Evolutionary conservation across 2,113 vertebrate species (phyloP).

Genomic region (Gulo gulo): DNA sequence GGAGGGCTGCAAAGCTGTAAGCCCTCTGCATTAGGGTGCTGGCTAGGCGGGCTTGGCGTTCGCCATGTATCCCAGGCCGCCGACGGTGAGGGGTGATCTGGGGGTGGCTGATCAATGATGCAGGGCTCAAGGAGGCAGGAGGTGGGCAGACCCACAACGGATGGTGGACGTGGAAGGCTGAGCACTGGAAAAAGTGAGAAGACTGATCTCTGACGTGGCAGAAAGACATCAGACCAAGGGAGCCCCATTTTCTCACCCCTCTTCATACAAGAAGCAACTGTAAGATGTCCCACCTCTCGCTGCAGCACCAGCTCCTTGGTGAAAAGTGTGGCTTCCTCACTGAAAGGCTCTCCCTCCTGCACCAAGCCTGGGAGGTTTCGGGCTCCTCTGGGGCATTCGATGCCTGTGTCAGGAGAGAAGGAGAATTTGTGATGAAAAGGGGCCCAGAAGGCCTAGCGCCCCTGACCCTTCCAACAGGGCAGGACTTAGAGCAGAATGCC

Average conservation of each 20-base stretch:
- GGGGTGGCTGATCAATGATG: background rate
- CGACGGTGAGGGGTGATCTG: background rate
- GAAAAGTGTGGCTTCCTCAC: slow-evolving; percentile 94
- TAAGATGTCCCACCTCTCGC: slow-evolving; percentile 90
- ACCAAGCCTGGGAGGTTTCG: slow-evolving; percentile 89
- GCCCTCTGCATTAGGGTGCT: background rate
- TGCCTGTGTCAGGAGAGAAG: slow-evolving; percentile 84
- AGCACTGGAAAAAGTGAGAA: background rate
- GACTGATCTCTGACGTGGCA: background rate
- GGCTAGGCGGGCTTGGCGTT: background rate
- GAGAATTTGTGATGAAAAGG: slow-evolving; percentile 35
- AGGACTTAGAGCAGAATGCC: background rate
- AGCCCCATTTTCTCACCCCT: background rate
- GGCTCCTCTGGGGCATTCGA: slow-evolving; percentile 95
- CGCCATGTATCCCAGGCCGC: background rate
- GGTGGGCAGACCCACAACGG: background rate
- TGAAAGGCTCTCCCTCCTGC: slow-evolving; percentile 96
- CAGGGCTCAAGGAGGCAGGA: background rate
- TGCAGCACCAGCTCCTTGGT: slow-evolving; percentile 98
- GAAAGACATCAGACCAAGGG: background rate
- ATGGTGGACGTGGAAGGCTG: background rate
- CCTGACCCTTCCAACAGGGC: background rate
- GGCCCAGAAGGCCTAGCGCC: background rate
- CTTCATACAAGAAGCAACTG: background rate
- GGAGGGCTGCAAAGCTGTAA: slow-evolving; percentile 19